These are phyloP conservation scores for Dynastes hyllus DNA, from an alignment of 2,888 invertebrate genomes.

Conservation along the genomic window DNA sequence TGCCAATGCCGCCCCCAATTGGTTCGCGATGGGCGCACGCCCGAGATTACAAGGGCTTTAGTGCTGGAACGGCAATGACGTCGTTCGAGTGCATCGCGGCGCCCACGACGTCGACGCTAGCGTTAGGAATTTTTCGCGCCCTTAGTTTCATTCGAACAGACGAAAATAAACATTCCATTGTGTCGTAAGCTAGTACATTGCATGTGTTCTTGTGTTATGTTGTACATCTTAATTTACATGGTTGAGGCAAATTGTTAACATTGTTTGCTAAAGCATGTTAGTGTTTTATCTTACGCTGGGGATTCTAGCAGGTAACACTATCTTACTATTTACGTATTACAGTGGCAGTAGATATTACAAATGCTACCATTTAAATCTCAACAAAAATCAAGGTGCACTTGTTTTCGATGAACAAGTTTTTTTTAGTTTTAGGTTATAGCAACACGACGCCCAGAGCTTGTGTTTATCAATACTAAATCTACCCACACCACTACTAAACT, in stretches of 20 bases:
- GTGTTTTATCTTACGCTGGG: slow-evolving; percentile 51
- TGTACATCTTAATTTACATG: slow-evolving; percentile 50
- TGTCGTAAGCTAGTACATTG: slow-evolving; percentile 32
- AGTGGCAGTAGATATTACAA: no score
- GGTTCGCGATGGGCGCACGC: slow-evolving; percentile 52
- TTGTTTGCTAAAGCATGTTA: slow-evolving; percentile 51
- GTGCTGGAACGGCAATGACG: slow-evolving; percentile 52
- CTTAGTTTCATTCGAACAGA: slow-evolving; percentile 39
- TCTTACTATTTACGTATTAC: neutral
- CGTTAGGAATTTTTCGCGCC: slow-evolving; percentile 48
- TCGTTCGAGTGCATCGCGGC: slow-evolving; percentile 50
- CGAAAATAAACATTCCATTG: slow-evolving; percentile 38
- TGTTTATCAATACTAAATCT: neutral
- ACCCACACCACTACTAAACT: no score
- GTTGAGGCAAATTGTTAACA: slow-evolving; percentile 51
- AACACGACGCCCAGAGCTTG: neutral
- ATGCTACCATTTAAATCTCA: no score
- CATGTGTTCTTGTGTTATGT: slow-evolving; percentile 50
- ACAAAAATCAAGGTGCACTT: neutral
- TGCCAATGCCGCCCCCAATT: slow-evolving; percentile 51
- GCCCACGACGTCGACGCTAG: slow-evolving; percentile 50
- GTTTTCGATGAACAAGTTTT: neutral
- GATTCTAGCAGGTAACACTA: slow-evolving; percentile 49
- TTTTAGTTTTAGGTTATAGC: neutral
- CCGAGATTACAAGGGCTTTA: slow-evolving; percentile 45